Base-by-base conservation (phyloP, 2,888 invertebrate species). In the Tetragnatha montana region DNA sequence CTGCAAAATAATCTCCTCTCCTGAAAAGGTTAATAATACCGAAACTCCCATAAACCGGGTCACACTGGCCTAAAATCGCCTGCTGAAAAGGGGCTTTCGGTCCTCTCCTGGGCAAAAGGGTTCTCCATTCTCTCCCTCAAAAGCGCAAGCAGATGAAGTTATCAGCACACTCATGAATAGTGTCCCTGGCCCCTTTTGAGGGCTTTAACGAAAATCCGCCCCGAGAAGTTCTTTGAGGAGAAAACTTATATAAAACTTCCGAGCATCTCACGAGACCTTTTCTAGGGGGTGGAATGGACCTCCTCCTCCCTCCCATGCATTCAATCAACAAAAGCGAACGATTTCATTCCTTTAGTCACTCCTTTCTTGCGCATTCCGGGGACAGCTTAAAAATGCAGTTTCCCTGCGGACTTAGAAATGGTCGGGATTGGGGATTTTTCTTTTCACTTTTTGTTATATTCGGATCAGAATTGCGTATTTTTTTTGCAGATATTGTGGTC, bases 241-340 rank as follows among this genome's bases (percentile, higher is more conserved):
- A 78, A 22, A 35, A 35, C 60, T 75, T 19, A 60, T 69, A 80
- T 80, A 8, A n/a, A 71, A 69, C 71, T 50, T 81, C 81, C 14
- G 22, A 12, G 21, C 60, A 78, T 75, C 75, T 60, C 78, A 8
- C 47, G 49, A 75, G 75, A 19, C 47, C 22, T n/a, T 50, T 75
- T 75, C 78, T 22, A 21, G 22, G 60, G 60, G 76, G 49, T 19
- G 76, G 76, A 76, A 76, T 50, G 50, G 50, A 17, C 60, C 60
- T 76, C 76, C 76, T 19, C 49, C 70, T 35, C 21, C 74, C 17
- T 21, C 6, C 22, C 75, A 19, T 35, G 51, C 83, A 50, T 73
- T 83, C 83, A 75, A 83, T 83, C 83, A 75, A 75, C 83, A 83
- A 83, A 83, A 75, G 83, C 75, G 68, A 47, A 50, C 75, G n/a